Percentiles rank a stretch among this genome's conserved stretches.
These are phyloP conservation scores for Actinernus sp. DNA, from an alignment of 92 coral and sea anemone species.

Conservation along the genomic window DNA sequence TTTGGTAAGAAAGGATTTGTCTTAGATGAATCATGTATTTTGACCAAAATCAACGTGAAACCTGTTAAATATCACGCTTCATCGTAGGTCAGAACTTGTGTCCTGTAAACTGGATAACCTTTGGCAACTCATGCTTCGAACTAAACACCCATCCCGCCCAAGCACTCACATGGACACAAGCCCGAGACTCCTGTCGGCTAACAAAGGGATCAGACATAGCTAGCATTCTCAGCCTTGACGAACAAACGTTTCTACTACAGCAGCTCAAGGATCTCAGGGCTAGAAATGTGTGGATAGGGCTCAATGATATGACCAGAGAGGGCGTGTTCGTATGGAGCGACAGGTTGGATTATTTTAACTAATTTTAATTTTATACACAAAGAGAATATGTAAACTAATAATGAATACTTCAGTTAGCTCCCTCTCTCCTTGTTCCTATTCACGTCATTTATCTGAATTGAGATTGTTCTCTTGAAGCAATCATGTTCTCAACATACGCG, in stretches of 20 bases:
- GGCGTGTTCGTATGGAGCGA: constrained; percentile 85
- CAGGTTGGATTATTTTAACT: constrained; percentile 6
- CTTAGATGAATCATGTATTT: too few species aligned
- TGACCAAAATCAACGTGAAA: too few species aligned
- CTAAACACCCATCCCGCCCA: constrained; percentile 81
- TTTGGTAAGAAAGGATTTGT: too few species aligned
- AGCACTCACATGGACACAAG: constrained; percentile 65
- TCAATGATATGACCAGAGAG: constrained; percentile 74
- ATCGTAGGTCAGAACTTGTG: constrained; percentile 80
- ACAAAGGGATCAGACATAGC: constrained; percentile 67
- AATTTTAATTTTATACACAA: background rate
- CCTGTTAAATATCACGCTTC: too few species aligned
- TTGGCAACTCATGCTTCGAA: constrained; percentile 87
- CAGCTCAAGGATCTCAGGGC: constrained; percentile 54
- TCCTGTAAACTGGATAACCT: constrained; percentile 84
- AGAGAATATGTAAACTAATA: too few species aligned
- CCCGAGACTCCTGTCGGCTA: constrained; percentile 70
- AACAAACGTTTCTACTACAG: constrained; percentile 63
- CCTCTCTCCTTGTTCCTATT: too few species aligned
- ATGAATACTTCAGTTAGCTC: too few species aligned
- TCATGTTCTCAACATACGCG: too few species aligned
- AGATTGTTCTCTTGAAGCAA: too few species aligned
- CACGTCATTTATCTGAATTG: too few species aligned
- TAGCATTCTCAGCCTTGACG: constrained; percentile 67
- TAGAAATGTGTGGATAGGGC: constrained; percentile 84